phyloP scores from a whole-genome alignment of 1,140 invertebrate species.

The Euura saliciscinereae region DNA sequence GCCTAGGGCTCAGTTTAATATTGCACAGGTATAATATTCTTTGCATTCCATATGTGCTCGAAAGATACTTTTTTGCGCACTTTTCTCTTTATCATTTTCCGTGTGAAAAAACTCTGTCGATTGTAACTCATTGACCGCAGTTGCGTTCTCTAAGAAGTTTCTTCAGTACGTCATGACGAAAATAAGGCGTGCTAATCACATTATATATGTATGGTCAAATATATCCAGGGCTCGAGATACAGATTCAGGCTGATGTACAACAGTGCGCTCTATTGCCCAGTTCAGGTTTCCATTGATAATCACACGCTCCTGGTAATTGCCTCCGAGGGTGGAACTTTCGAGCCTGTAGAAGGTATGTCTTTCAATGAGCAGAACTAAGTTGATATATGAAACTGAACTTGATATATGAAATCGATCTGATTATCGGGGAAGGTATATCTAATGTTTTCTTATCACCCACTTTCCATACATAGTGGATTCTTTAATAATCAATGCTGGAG shows the following conservation, averaged over 20 bases:
- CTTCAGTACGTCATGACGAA: too few species aligned
- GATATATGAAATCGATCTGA: background rate
- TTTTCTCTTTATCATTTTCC: too few species aligned
- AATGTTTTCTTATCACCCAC: too few species aligned
- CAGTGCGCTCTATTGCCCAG: constrained; percentile 50
- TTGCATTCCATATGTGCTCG: too few species aligned
- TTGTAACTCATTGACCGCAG: too few species aligned
- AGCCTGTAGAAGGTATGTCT: constrained; percentile 48
- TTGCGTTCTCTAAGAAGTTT: too few species aligned
- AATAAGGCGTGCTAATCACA: background rate
- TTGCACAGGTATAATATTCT: constrained; percentile 56
- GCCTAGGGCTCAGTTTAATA: constrained; percentile 60
- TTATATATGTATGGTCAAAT: background rate
- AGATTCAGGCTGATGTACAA: constrained; percentile 58
- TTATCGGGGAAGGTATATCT: background rate
- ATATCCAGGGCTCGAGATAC: constrained; percentile 51
- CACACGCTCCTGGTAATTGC: constrained; percentile 60
- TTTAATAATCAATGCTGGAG: constrained; percentile 57
- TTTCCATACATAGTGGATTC: constrained; percentile 30
- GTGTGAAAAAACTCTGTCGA: too few species aligned
- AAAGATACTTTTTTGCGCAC: too few species aligned
- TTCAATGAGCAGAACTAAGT: background rate
- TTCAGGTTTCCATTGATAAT: constrained; percentile 60
- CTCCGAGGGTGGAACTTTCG: constrained; percentile 61
- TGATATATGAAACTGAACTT: too few species aligned